A percentile compares a stretch with the other conserved stretches of the same genome.
Evolutionary conservation across 2,113 vertebrate genomes (phyloP).

Genomic region (Hippocampus abdominalis): DNA sequence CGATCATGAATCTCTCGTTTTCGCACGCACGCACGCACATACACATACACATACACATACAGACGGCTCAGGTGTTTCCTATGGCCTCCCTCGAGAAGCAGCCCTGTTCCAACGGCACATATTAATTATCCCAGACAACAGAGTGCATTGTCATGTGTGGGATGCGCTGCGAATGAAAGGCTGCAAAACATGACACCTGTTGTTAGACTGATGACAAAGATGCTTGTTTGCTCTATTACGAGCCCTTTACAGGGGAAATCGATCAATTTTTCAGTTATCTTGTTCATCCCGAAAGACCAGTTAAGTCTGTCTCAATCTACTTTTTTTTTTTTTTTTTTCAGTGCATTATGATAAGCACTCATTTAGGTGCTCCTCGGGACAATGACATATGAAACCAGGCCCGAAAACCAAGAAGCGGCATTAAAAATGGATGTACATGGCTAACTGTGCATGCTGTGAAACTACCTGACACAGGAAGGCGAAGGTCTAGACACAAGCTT

Average conservation of each 20-base stretch:
- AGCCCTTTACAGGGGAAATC: background rate
- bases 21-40: slow-evolving; percentile 6
- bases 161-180: slow-evolving; percentile 42
- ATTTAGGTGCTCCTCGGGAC: slow-evolving; percentile 48
- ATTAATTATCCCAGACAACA: slow-evolving; percentile 52
- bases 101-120: slow-evolving; percentile 26
- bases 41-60: background rate
- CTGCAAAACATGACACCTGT: slow-evolving; percentile 53
- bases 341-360: slow-evolving; percentile 29
- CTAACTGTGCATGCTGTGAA: slow-evolving; percentile 28
- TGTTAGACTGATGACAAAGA: slow-evolving; percentile 44
- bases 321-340: background rate
- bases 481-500: slow-evolving; percentile 20
- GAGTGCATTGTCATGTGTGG: slow-evolving; percentile 51
- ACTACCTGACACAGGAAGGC: slow-evolving; percentile 30
- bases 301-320: background rate
- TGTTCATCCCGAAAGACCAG: background rate
- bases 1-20: background rate
- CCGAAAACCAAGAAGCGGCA: slow-evolving; percentile 44
- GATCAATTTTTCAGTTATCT: background rate
- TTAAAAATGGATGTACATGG: slow-evolving; percentile 69
- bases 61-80: background rate
- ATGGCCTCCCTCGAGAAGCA: slow-evolving; percentile 45
- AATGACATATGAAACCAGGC: slow-evolving; percentile 71
- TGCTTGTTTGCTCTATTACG: slow-evolving; percentile 35